phyloP scores from a whole-genome alignment of 2,888 invertebrate species.

The Eulithis prunata region DNA sequence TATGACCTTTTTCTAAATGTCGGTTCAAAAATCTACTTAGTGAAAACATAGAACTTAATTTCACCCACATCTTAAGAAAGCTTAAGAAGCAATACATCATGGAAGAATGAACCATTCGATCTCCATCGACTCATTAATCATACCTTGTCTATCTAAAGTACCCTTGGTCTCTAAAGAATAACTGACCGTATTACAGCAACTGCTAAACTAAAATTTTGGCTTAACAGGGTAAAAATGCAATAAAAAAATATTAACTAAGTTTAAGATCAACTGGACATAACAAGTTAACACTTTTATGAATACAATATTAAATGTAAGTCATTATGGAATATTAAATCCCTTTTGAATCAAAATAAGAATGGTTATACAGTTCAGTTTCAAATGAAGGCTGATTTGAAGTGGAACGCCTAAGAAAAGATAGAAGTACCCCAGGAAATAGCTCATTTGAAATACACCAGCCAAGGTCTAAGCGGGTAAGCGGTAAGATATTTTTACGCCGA shows the following conservation, averaged over 20 bases:
- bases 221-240: too few species aligned
- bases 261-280: too few species aligned
- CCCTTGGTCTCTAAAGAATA: not conserved
- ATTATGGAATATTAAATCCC: too few species aligned
- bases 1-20: too few species aligned
- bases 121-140: conserved; percentile 69
- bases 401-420: conserved; percentile 53
- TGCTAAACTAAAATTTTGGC: too few species aligned
- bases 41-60: not conserved
- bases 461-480: conserved; percentile 56
- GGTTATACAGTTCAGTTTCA: conserved; percentile 6
- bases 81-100: conserved; percentile 51
- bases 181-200: too few species aligned
- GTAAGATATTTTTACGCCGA: conserved; percentile 56
- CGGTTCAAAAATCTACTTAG: too few species aligned
- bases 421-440: conserved; percentile 64
- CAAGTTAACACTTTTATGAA: too few species aligned
- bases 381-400: conserved; percentile 28
- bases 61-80: not conserved
- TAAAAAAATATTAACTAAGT: not conserved
- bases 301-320: too few species aligned
- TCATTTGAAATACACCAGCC: conserved; percentile 75
- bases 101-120: conserved; percentile 50
- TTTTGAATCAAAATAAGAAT: not conserved
- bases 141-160: conserved; percentile 47